Percentiles rank a stretch among this genome's conserved stretches.
phyloP scores from a whole-genome alignment of 2,797 vertebrate genomes.

The Gouania willdenowi region DNA sequence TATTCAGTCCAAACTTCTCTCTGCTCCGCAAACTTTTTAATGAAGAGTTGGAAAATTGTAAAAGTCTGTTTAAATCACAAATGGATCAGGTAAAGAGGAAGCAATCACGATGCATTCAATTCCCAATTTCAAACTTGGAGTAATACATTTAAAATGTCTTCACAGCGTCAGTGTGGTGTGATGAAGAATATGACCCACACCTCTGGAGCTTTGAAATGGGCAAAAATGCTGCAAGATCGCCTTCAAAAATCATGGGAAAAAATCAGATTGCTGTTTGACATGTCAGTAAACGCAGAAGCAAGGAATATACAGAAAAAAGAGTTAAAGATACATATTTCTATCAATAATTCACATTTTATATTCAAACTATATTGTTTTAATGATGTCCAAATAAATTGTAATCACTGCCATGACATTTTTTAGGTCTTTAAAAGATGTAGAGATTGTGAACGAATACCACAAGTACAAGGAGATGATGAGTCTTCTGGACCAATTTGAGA shows the following conservation, averaged over 20 bases:
- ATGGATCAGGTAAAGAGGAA: constrained; percentile 62
- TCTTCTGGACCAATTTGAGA: constrained; percentile 74
- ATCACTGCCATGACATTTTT: too few species aligned
- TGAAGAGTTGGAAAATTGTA: constrained; percentile 77
- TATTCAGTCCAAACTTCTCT: constrained; percentile 75
- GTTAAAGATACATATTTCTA: too few species aligned
- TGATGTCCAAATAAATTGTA: too few species aligned
- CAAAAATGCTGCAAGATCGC: constrained; percentile 73
- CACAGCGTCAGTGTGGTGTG: constrained; percentile 52
- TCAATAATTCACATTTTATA: too few species aligned
- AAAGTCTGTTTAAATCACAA: constrained; percentile 67
- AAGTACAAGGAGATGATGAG: constrained; percentile 75
- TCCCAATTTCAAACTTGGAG: neutral
- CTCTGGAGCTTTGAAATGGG: constrained; percentile 78
- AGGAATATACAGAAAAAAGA: too few species aligned
- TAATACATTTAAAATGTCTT: too few species aligned
- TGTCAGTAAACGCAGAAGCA: constrained; percentile 57
- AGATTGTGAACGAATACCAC: constrained; percentile 58
- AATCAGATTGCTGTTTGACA: constrained; percentile 61
- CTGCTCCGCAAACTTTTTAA: constrained; percentile 72
- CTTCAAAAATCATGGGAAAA: constrained; percentile 76
- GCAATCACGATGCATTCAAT: neutral
- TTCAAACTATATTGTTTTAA: too few species aligned
- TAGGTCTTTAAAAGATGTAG: constrained; percentile 57
- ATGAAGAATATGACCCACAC: constrained; percentile 77